Evolutionary conservation across 2,797 vertebrate genomes (phyloP).

Genomic region (Coilia nasus): DNA sequence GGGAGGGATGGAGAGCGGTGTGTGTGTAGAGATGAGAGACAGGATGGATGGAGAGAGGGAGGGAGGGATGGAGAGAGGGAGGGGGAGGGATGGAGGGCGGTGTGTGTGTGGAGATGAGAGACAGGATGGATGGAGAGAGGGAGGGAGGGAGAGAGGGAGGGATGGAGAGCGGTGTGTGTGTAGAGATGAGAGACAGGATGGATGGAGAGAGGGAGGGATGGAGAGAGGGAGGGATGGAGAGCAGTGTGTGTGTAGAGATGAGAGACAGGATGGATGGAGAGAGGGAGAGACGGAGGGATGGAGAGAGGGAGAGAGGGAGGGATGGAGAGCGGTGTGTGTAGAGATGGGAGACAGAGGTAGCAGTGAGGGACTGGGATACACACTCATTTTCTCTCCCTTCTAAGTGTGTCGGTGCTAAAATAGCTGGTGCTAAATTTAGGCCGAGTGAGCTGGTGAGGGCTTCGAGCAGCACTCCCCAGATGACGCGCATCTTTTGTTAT

Average conservation of each 20-base stretch:
- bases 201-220: background rate
- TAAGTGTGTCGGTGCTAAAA: slow-evolving; percentile 46
- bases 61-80: no score
- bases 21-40: no score
- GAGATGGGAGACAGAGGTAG: background rate
- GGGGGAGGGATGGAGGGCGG: no score
- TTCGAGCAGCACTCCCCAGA: slow-evolving; percentile 34
- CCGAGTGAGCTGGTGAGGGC: slow-evolving; percentile 16
- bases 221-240: background rate
- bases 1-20: background rate
- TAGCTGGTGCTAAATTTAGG: slow-evolving; percentile 51
- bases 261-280: background rate
- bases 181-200: no score
- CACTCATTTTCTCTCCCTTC: slow-evolving; percentile 22
- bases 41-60: no score
- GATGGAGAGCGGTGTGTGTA: no score
- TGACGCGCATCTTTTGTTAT: slow-evolving; percentile 40
- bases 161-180: no score
- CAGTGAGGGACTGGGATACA: slow-evolving; percentile 13
- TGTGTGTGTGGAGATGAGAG: background rate
- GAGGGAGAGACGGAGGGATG: background rate
- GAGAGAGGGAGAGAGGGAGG: background rate
- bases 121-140: background rate
- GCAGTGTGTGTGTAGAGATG: slow-evolving; percentile 29
- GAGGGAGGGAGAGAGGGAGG: no score